Base-by-base conservation (phyloP, 2,888 invertebrate species). In the Charanyca ferruginea region DNA sequence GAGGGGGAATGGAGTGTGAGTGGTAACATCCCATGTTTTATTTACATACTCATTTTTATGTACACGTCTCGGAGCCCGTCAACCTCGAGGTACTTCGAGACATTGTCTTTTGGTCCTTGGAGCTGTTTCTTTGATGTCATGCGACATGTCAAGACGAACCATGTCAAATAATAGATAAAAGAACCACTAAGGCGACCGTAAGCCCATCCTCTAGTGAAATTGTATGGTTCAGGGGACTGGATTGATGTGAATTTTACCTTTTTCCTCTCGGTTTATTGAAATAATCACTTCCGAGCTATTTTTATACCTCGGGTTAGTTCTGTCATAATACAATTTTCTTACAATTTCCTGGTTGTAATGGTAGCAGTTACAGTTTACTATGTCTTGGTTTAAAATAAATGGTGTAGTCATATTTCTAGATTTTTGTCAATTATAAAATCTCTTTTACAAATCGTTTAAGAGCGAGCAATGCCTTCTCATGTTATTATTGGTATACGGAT, bases 201-300 rank as follows among this genome's bases (percentile, higher is more conserved):
- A 79, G 67, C 54, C 73, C 54, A 55, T 78, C 42, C 51, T 45
- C 53, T 68, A 71, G 49, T 79, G 77, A 80, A 79, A 77, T 73
- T 64, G 67, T 66, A 64, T 73, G 83, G 77, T 69, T 77, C 68
- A 77, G 28, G 44, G 62, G 51, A 9, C 44, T 13, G 55, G 51
- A 73, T 65, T 66, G 67, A 73, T 69, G 69, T 53, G 73, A 82
- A 82, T 61, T 64, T 58, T 64, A 73, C 69, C 77, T 66, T 76
- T 80, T 79, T 67, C 74, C 60, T 64, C 77, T 73, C 65, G 66
- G 53, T 65, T 74, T 77, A 68, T 57, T 82, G 77, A 80, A 77
- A 82, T 80, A 80, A 82, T 82, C 41, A 74, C 80, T 82, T 80
- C 80, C 83, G 80, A 66, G 28, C 48, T 59, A 64, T 75, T 79